Base-by-base conservation (phyloP, 2,797 vertebrate species). In the Neosalanx taihuensis region DNA sequence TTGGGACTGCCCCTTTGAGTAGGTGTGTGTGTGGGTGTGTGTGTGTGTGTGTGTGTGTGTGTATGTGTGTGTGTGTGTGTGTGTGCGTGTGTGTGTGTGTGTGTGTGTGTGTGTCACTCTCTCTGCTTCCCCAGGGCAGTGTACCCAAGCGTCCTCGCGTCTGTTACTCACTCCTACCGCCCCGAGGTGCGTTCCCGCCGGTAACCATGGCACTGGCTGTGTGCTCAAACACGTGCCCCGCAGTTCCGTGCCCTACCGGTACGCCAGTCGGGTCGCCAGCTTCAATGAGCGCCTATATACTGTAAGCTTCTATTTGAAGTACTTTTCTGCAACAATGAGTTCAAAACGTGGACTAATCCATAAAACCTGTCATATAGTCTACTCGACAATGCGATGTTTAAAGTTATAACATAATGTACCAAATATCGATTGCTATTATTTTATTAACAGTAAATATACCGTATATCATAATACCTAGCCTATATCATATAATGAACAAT, bases 201-300 rank as follows among this genome's bases (percentile, higher is more conserved):
- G 91, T 91, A 87, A 89, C 91, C 89, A 91, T 90, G 88, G 88
- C 88, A 88, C 71, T 83, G 79, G 69, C 81, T 82, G 85, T 86
- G 89, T 87, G 89, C 83, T 69, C 83, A 70, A 72, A 91, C 89
- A 91, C 87, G 89, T 91, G 89, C 82, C 41, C 64, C 29, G 71
- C 66, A 61, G 64, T 74, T 77, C 73, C 83, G 75, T 83, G 79
- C 84, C 68, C 74, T n/a, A 46, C 31, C 30, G 20, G 67, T 58
- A 3, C 30, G 31, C 6, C 15, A 31, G 31, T 33, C 26, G 51
- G 17, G 49, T 53, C 6, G 46, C 49, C 5, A 67, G 17, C 66
- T n/a, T 56, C 15, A 56, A 6, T 56, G 51, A 56, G 51, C 51
- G 51, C 51, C 51, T 56, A 56, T 9, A 46, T 61, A n/a, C n/a